These are phyloP conservation scores for Montipora capricornis DNA, from an alignment of 64 coral and sea anemone species.

Conservation along the genomic window DNA sequence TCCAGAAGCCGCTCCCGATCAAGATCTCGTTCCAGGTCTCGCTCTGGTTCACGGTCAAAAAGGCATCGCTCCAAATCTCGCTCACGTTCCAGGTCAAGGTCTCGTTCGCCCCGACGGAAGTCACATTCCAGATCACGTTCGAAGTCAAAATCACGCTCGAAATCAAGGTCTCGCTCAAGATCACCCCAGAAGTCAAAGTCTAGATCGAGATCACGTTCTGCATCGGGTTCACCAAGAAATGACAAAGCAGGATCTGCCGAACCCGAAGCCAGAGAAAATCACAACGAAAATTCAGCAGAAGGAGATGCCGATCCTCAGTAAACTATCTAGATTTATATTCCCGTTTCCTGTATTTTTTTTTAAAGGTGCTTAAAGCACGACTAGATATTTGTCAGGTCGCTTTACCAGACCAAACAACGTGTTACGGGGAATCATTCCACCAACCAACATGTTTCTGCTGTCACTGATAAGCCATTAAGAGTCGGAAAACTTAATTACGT, in stretches of 20 bases:
- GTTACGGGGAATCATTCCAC: not conserved
- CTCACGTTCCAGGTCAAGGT: slow-evolving; percentile 77
- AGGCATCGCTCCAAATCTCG: slow-evolving; percentile 62
- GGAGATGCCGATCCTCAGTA: slow-evolving; percentile 7
- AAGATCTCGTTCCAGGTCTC: slow-evolving; percentile 83
- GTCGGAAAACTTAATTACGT: no score
- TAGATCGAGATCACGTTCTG: slow-evolving; percentile 61
- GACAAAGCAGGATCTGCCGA: slow-evolving; percentile 66
- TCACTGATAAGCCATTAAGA: no score
- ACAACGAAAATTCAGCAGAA: slow-evolving; percentile 30
- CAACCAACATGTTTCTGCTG: not conserved
- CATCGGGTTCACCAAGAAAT: slow-evolving; percentile 58
- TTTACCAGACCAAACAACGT: not conserved
- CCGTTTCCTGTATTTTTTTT: not conserved
- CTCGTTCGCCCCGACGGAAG: slow-evolving; percentile 60
- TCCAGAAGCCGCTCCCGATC: slow-evolving; percentile 57
- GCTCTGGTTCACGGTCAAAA: slow-evolving; percentile 64
- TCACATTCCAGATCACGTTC: slow-evolving; percentile 68
- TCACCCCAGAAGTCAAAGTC: slow-evolving; percentile 73
- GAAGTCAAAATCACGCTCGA: slow-evolving; percentile 32
- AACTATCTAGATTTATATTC: not conserved
- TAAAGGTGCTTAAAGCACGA: not conserved
- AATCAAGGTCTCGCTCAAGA: slow-evolving; percentile 78
- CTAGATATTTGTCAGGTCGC: not conserved
- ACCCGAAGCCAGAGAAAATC: slow-evolving; percentile 53